phyloP scores from a whole-genome alignment of 1,140 invertebrate genomes.

The Drosophila tani region DNA sequence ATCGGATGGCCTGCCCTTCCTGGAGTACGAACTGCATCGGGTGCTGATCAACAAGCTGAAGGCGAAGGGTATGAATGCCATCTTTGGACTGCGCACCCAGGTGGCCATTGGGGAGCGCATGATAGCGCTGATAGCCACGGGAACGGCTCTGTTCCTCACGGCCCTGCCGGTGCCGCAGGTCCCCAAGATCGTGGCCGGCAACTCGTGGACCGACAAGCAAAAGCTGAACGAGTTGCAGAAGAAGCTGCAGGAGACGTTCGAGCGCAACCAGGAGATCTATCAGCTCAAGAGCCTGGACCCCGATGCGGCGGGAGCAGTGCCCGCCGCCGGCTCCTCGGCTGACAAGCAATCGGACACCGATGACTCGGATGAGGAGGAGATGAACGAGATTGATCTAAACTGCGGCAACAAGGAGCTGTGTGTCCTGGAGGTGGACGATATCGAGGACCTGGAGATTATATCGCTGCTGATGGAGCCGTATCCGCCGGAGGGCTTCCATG shows the following conservation, averaged over 20 bases:
- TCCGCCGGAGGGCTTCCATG: constrained; percentile 92
- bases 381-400: constrained; percentile 91
- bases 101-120: constrained; percentile 95
- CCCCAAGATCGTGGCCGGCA: constrained; percentile 89
- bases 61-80: constrained; percentile 97
- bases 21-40: constrained; percentile 98
- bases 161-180: constrained; percentile 90
- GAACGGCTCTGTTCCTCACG: constrained; percentile 92
- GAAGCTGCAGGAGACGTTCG: constrained; percentile 88
- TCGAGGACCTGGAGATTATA: constrained; percentile 93
- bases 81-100: constrained; percentile 94
- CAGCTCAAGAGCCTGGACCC: constrained; percentile 86
- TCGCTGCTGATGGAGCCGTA: constrained; percentile 91
- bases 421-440: constrained; percentile 94
- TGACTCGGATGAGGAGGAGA: constrained; percentile 91
- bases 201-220: constrained; percentile 87
- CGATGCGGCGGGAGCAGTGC: constrained; percentile 31
- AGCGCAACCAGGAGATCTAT: constrained; percentile 90
- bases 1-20: constrained; percentile 95
- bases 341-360: constrained; percentile 87
- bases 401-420: constrained; percentile 93
- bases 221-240: constrained; percentile 89
- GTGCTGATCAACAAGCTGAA: constrained; percentile 96
- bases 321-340: constrained; percentile 4
- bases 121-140: constrained; percentile 94